A percentile compares a stretch with the other conserved stretches of the same genome.
These are phyloP conservation scores for Odontophorus gujanensis DNA, from an alignment of 2,113 vertebrate species.

Conservation along the genomic window DNA sequence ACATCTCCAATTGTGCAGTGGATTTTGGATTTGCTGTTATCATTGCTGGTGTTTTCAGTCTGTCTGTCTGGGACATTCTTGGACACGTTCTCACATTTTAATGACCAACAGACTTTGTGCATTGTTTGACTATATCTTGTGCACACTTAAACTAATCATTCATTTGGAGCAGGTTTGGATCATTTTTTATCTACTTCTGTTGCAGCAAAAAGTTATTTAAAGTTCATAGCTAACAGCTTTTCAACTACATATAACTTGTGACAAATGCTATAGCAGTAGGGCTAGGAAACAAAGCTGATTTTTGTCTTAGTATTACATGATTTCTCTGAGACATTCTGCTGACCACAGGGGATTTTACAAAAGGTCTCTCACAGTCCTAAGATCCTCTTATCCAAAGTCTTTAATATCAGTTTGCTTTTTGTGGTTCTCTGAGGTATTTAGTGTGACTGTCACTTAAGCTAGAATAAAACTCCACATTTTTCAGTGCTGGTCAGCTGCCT, in stretches of 20 bases:
- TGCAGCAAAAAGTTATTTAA: not conserved
- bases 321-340: not conserved
- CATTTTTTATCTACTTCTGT: not conserved
- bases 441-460: not conserved
- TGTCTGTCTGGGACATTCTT: not conserved
- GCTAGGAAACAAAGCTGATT: not conserved
- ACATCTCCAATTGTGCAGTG: not conserved
- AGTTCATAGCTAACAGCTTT: not conserved
- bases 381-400: not conserved
- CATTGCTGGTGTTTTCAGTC: accelerated
- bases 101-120: not conserved
- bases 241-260: not conserved
- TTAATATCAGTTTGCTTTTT: not conserved
- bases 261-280: not conserved
- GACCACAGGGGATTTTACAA: not conserved
- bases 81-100: not conserved
- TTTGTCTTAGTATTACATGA: not conserved
- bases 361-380: not conserved
- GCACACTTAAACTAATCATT: accelerated
- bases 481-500: not conserved
- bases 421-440: not conserved
- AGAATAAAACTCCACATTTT: not conserved
- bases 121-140: not conserved
- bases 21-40: not conserved
- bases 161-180: not conserved